A percentile compares a stretch with the other conserved stretches of the same genome.
These are phyloP conservation scores for Catocala fraxini DNA, from an alignment of 2,888 invertebrate species.

Conservation along the genomic window DNA sequence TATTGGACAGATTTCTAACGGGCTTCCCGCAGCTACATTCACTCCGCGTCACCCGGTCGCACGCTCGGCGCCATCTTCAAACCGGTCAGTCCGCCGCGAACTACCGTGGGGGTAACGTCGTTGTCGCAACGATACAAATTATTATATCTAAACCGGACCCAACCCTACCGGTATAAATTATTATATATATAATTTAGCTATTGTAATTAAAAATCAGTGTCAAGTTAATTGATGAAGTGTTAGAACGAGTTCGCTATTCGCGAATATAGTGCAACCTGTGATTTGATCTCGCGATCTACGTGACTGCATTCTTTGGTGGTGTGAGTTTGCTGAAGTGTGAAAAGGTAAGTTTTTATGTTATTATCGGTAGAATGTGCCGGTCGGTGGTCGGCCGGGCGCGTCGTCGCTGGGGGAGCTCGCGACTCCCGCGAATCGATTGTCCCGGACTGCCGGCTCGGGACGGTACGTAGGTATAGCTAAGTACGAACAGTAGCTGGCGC, in stretches of 20 bases:
- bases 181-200: conserved; percentile 55
- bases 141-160: conserved; percentile 63
- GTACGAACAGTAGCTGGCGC: conserved; percentile 40
- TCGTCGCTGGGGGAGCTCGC: conserved; percentile 69
- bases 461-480: conserved; percentile 50
- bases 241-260: conserved; percentile 61
- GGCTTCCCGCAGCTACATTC: conserved; percentile 71
- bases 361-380: conserved; percentile 60
- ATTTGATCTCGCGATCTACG: conserved; percentile 79
- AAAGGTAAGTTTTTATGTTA: conserved; percentile 81
- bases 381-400: conserved; percentile 63
- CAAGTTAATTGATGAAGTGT: conserved; percentile 75
- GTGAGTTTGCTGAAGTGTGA: conserved; percentile 78
- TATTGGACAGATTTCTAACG: conserved; percentile 71
- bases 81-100: conserved; percentile 82
- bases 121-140: conserved; percentile 52
- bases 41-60: conserved; percentile 70
- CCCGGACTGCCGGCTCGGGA: conserved; percentile 62
- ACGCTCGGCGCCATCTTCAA: conserved; percentile 77
- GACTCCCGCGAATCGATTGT: conserved; percentile 81
- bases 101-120: conserved; percentile 72
- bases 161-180: conserved; percentile 62
- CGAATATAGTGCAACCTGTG: conserved; percentile 77
- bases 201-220: conserved; percentile 66
- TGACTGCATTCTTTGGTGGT: conserved; percentile 78